Evolutionary conservation across 2,797 vertebrate species (phyloP), one percentile per base, ranked within the genome.

Genomic region (Australoheros facetus): DNA sequence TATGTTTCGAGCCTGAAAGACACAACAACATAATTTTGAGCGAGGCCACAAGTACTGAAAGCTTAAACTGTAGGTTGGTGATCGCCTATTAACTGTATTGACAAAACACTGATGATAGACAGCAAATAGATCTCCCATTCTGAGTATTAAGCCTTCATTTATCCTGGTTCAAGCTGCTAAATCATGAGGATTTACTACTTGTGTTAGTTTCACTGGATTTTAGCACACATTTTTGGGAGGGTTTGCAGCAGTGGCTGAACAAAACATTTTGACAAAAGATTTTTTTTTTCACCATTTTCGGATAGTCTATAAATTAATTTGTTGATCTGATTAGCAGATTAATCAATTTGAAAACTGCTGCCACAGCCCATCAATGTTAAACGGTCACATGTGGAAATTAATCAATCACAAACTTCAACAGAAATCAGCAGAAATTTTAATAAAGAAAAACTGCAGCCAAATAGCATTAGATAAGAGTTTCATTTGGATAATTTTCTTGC

Each of bases 1-100:
- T 85, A 99, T 94, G 92, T 98, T 99, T 92, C 98, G 96, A 86
- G 98, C 98, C 98, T 99, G 95, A 91, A 97, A 96, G 32, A 91
- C 39, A 90, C n/a, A 70, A 77, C 3, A 80, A 3, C 14, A 51
- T 3, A 34, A 55, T 2, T 14, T 21, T 77, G 56, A 87, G 59
- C 1, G 2, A 37, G 11, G 19, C 32, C 23, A 9, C 4, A 42
- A 73, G 60, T 17, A 16, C 45, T 48, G 14, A 48, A 48, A 48
- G 13, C 45, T 64, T 48, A 45, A 16, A 19, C 8, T 0, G 39
- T 28, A 48, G 60, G 8, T 17, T 26, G 14, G 37, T 64, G 8
- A 17, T 21, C 0, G 2, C 14, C 60, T 26, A 37, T 26, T 11
- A 45, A 45, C 14, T 45, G 37, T 26, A 64, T 11, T 64, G 60